Conservation (phyloP, 1,140 invertebrate species). For the Tachypleus tridentatus region DNA sequence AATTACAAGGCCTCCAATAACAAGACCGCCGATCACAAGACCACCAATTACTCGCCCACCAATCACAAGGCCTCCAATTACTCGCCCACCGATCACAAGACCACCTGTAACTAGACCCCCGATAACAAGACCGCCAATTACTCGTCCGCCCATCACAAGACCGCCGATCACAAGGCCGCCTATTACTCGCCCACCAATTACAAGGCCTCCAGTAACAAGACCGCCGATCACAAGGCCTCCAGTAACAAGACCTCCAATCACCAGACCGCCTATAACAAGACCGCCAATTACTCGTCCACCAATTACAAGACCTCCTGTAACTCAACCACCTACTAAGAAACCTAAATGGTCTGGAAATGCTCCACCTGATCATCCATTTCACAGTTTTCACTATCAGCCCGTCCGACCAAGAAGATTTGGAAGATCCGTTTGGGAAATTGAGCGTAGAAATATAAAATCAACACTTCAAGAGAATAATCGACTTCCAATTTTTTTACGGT, state of each 20-base stretch:
- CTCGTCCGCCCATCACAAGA: background rate
- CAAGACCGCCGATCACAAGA: background rate
- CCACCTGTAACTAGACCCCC: background rate
- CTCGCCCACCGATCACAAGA: conserved; percentile 1
- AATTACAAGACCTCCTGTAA: background rate
- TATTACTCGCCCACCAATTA: background rate
- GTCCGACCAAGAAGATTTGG: too few species aligned
- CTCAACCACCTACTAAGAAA: background rate
- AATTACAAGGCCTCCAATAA: background rate
- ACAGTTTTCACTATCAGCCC: too few species aligned
- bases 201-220: background rate
- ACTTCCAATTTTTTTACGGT: too few species aligned
- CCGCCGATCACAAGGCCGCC: background rate
- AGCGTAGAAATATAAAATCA: too few species aligned
- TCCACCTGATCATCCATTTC: too few species aligned
- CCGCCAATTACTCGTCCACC: background rate
- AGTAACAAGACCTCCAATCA: background rate
- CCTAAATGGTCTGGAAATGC: too few species aligned
- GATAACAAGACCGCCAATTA: background rate
- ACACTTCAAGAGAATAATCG: too few species aligned
- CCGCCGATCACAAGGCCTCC: background rate
- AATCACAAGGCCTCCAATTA: background rate
- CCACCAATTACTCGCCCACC: background rate
- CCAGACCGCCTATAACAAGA: background rate
- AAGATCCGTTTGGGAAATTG: too few species aligned